These are phyloP conservation scores for Clarias platycephalus DNA, from an alignment of 2,797 vertebrate species.

Conservation along the genomic window DNA sequence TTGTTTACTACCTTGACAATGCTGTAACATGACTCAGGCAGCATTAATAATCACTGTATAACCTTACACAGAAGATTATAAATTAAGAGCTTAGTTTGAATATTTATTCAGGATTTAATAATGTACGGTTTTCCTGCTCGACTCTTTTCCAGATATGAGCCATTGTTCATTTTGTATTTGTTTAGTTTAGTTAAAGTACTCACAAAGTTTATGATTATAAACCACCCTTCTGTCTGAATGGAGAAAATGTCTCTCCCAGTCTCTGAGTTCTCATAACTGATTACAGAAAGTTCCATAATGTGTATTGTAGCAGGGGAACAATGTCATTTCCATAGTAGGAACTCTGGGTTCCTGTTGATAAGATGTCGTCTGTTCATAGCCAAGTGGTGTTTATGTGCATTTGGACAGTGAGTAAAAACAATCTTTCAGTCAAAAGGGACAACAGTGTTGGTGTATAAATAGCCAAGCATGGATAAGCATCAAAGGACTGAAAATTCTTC, in stretches of 20 bases:
- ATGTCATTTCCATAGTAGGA: conserved; percentile 82
- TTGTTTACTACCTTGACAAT: neutral
- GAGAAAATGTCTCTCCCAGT: conserved; percentile 64
- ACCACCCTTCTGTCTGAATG: conserved; percentile 64
- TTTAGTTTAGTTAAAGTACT: conserved; percentile 48
- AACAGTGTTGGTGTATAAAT: conserved; percentile 76
- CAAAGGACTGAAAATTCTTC: conserved; percentile 70
- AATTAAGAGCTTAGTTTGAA: conserved; percentile 19
- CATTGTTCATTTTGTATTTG: conserved; percentile 53
- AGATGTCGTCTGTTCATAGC: conserved; percentile 71
- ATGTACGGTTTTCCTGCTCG: conserved; percentile 34
- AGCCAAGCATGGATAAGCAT: conserved; percentile 69
- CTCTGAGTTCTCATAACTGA: conserved; percentile 62
- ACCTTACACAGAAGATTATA: conserved; percentile 23
- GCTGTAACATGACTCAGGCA: neutral
- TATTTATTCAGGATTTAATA: conserved; percentile 39
- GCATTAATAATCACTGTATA: neutral
- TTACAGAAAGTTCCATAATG: conserved; percentile 79
- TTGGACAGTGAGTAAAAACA: conserved; percentile 68
- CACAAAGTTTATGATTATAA: conserved; percentile 43
- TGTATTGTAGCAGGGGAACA: conserved; percentile 75
- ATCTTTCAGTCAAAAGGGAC: conserved; percentile 68
- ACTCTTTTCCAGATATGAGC: conserved; percentile 38
- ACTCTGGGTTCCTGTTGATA: conserved; percentile 84
- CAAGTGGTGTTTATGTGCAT: conserved; percentile 71